Evolutionary conservation across 2,888 invertebrate species (phyloP).

Genomic region (Leptodirus hochenwartii): DNA sequence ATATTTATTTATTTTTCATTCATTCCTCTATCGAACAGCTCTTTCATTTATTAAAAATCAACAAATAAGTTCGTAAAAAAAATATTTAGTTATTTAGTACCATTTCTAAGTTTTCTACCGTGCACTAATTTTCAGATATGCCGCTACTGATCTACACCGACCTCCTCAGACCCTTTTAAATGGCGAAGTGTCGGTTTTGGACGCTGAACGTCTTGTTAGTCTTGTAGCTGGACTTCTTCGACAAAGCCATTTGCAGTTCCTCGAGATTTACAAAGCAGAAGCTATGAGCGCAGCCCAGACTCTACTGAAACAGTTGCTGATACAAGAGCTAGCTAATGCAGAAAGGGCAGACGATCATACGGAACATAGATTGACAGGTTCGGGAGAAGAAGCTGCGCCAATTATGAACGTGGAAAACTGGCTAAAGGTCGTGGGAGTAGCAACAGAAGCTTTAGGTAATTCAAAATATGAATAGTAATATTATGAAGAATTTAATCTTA

Average conservation of each 20-base stretch:
- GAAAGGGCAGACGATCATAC: constrained; percentile 34
- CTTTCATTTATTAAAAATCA: too few species aligned
- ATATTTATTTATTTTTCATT: too few species aligned
- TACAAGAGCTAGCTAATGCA: constrained; percentile 50
- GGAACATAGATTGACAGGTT: constrained; percentile 34
- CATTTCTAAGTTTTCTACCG: background rate
- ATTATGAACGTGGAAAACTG: constrained; percentile 24
- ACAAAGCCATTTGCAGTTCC: constrained; percentile 72
- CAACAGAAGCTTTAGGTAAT: constrained; percentile 23
- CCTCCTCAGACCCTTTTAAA: too few species aligned
- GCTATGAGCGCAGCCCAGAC: constrained; percentile 77
- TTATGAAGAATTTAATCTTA: background rate
- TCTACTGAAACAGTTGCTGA: constrained; percentile 72
- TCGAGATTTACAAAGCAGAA: constrained; percentile 75
- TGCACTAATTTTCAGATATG: too few species aligned
- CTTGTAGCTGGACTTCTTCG: constrained; percentile 73
- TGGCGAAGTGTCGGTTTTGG: constrained; percentile 40
- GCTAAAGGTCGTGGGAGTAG: constrained; percentile 23
- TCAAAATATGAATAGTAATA: constrained; percentile 5
- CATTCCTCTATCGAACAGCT: too few species aligned
- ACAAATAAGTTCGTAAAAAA: constrained; percentile 1
- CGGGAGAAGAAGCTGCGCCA: constrained; percentile 26
- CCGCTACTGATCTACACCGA: constrained; percentile 80
- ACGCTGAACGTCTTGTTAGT: constrained; percentile 51
- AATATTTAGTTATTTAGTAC: too few species aligned